Base-by-base conservation (phyloP, 2,113 vertebrate genomes). In the human region DNA sequence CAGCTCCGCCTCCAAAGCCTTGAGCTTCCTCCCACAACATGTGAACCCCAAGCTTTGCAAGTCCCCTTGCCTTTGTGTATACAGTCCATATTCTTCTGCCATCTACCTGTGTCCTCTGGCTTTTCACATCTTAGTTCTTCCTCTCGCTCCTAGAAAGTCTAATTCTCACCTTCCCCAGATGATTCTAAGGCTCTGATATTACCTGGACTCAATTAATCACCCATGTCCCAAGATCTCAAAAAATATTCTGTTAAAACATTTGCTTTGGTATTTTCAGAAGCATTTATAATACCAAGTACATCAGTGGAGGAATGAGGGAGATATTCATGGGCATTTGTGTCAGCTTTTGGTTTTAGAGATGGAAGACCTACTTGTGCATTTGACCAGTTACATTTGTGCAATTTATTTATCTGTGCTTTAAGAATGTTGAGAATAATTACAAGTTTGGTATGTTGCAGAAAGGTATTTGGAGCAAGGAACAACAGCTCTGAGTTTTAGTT, bases 11-110 rank as follows among this genome's bases (percentile, higher is more conserved):
- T 40, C 38, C 59, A 13, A 27, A 5, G 17, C 25, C 6, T 8
- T 4, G 30, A 27, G 10, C 8, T 40, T 59, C 18, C 30, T 7
- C 23, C 6, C 13, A 12, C 1, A 57, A n/a, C 18, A 6, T 1
- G 1, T n/a, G 5, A 45, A 45, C 3, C 12, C 9, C 72, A 66
- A 2, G 1, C 27, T 78, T 30, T 8, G 6, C 43, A 70, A 52
- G 52, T 10, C 13, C 45, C 22, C 11, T 16, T n/a, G 17, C 2
- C 40, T n/a, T 38, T 52, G 1, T 43, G 17, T 6, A 38, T 9
- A 16, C 0, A 64, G 43, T n/a, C 30, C 35, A 52, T 35, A 22
- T 55, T 86, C 14, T 50, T 73, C 40, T 3, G 14, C 4, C 0
- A 10, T 2, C 5, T 87, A 8, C 57, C 89, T 38, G 1, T 16